phyloP scores from a whole-genome alignment of 2,797 vertebrate genomes.

The Phataginus tetradactyla region DNA sequence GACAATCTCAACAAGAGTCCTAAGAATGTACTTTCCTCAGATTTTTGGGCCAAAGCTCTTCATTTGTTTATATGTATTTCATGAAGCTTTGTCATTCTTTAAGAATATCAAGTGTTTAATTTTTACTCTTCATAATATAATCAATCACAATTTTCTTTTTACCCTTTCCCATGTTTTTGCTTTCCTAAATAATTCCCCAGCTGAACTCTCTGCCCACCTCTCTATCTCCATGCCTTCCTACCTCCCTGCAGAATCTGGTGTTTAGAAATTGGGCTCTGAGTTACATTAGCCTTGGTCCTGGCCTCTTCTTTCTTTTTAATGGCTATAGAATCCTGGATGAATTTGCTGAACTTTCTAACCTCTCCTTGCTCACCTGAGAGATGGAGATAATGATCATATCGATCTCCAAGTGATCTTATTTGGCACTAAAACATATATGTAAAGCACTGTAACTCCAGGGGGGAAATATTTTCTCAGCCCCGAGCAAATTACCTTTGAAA shows the following conservation, averaged over 20 bases:
- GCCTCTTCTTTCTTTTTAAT: neutral
- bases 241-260: neutral
- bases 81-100: slow-evolving; percentile 17
- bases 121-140: neutral
- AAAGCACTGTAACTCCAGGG: neutral
- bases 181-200: neutral
- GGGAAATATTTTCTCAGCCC: too few species aligned
- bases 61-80: neutral
- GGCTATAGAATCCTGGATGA: neutral
- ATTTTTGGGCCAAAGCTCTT: neutral
- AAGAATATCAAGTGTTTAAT: neutral
- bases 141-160: neutral
- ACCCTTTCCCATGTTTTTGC: neutral
- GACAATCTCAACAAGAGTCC: neutral
- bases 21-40: neutral
- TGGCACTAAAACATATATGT: neutral
- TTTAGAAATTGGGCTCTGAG: neutral
- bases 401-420: neutral
- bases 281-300: neutral
- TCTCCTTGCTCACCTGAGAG: neutral
- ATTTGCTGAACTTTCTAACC: neutral
- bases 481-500: too few species aligned
- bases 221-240: neutral
- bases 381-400: neutral
- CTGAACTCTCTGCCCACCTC: neutral